Evolutionary conservation across 2,113 vertebrate species (phyloP).

Genomic region (Chaetorhynchus papuensis): DNA sequence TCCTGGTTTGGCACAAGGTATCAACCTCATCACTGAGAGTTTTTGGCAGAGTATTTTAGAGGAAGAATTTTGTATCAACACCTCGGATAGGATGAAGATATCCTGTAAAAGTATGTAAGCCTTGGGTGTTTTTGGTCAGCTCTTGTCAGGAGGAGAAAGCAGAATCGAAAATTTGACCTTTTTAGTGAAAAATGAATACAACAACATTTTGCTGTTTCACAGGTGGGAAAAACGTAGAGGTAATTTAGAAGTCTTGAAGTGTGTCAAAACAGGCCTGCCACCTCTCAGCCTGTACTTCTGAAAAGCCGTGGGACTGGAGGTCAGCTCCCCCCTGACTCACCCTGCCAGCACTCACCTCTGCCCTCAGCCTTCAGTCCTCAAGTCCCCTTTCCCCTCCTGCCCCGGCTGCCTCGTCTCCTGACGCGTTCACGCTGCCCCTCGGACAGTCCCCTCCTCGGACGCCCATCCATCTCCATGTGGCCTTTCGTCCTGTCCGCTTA

Average conservation of each 20-base stretch:
- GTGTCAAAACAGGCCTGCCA: neutral
- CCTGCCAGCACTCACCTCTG: neutral
- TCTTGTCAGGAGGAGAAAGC: neutral
- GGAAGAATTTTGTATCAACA: neutral
- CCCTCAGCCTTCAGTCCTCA: neutral
- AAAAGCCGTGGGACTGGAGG: rapidly evolving
- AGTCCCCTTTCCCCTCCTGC: neutral
- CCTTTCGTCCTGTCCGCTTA: neutral
- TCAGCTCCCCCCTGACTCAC: neutral
- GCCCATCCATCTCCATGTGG: constrained; percentile 21
- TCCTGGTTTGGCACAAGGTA: neutral
- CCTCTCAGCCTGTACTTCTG: neutral
- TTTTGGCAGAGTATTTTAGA: neutral
- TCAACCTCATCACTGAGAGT: neutral
- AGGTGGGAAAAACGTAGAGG: neutral
- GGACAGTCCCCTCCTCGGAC: neutral
- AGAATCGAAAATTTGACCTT: constrained; percentile 36
- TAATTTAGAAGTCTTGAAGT: neutral
- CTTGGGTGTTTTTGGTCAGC: neutral
- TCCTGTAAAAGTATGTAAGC: neutral
- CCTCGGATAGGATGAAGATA: neutral
- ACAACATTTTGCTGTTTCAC: neutral
- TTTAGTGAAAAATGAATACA: constrained; percentile 15
- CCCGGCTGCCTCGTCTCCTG: neutral
- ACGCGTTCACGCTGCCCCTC: neutral